A percentile compares a stretch with the other conserved stretches of the same genome.
Evolutionary conservation across 1,140 invertebrate genomes (phyloP).

Genomic region (Samia ricini): DNA sequence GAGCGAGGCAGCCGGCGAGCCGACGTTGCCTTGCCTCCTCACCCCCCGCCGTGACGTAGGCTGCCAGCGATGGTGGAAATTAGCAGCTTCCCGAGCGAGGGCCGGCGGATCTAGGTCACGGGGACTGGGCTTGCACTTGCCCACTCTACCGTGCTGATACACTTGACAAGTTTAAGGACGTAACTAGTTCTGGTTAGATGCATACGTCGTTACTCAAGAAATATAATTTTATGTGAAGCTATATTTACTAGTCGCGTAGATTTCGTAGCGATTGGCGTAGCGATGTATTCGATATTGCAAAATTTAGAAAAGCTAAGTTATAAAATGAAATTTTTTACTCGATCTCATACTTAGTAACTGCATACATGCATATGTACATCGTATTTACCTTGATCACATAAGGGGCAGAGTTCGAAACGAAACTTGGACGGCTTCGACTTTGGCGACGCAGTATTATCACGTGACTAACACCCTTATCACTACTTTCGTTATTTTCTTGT

Average conservation of each 20-base stretch:
- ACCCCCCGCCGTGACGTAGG: conserved; percentile 59
- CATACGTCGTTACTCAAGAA: conserved; percentile 3
- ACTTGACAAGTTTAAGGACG: conserved; percentile 76
- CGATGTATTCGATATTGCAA: neutral
- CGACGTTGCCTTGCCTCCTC: conserved; percentile 38
- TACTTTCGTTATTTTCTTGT: neutral
- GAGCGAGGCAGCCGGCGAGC: conserved; percentile 50
- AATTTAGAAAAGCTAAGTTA: too few species aligned
- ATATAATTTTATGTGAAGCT: neutral
- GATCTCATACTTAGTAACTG: too few species aligned
- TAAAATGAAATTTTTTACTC: too few species aligned
- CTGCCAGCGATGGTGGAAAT: conserved; percentile 64
- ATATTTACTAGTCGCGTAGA: neutral
- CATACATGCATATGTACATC: neutral
- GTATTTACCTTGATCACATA: neutral
- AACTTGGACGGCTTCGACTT: neutral
- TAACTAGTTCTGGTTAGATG: conserved; percentile 55
- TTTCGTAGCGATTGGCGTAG: neutral
- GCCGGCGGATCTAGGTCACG: conserved; percentile 74
- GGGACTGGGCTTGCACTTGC: conserved; percentile 73
- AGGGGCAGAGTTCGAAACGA: neutral
- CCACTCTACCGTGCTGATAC: conserved; percentile 64
- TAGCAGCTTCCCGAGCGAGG: conserved; percentile 75
- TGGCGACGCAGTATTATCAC: neutral
- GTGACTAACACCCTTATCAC: neutral